A percentile compares a stretch with the other conserved stretches of the same genome.
These are phyloP conservation scores for Turnix velox DNA, from an alignment of 2,113 vertebrate genomes.

Conservation along the genomic window DNA sequence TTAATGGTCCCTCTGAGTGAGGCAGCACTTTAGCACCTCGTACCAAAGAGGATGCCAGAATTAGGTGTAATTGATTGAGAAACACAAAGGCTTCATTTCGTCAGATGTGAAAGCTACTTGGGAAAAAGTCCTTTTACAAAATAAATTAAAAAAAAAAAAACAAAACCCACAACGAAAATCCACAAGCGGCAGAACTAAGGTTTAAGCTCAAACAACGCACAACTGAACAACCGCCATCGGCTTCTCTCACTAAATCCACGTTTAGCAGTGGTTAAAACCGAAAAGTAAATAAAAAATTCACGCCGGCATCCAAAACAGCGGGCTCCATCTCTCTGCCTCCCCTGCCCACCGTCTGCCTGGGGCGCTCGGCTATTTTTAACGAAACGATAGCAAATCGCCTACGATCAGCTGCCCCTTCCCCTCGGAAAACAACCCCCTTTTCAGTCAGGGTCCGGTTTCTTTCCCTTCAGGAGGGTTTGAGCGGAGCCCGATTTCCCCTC, in stretches of 20 bases:
- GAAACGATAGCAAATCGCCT: not conserved
- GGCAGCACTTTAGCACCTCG: slow-evolving; percentile 41
- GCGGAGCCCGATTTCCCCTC: not conserved
- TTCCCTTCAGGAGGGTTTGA: not conserved
- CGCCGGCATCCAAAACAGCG: not conserved
- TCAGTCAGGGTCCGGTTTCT: not conserved
- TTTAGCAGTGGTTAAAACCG: not conserved
- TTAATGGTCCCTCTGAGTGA: slow-evolving; percentile 47
- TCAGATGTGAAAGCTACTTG: slow-evolving; percentile 26
- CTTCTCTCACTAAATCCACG: not conserved
- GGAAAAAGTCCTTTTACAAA: slow-evolving; percentile 15
- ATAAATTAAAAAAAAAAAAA: not conserved
- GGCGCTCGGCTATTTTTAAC: not conserved
- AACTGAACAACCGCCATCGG: not conserved
- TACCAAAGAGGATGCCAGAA: not conserved
- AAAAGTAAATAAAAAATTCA: slow-evolving; percentile 14
- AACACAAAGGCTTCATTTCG: slow-evolving; percentile 46
- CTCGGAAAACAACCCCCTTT: not conserved
- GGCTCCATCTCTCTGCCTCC: not conserved
- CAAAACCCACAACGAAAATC: not conserved
- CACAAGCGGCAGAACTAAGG: slow-evolving; percentile 35
- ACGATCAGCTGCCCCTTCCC: not conserved
- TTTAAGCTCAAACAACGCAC: not conserved
- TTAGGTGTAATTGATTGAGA: slow-evolving; percentile 23
- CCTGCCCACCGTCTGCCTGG: not conserved